Conservation (phyloP, 2,888 invertebrate species). For the Leucophenga maculata region DNA sequence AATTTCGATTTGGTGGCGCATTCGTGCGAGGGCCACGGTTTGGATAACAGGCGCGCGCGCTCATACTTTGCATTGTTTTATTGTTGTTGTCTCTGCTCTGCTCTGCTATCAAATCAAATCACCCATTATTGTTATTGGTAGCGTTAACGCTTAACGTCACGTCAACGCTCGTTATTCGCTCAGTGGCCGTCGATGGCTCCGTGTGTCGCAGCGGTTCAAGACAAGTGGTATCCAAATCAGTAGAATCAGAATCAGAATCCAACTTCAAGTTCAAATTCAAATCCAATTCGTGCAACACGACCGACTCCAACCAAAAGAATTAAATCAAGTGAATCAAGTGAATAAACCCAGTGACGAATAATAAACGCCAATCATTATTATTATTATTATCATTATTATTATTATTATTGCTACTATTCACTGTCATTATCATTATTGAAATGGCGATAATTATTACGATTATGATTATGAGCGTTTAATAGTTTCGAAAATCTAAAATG, state of each 20-base stretch:
- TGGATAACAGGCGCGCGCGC: conserved; percentile 72
- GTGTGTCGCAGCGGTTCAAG: too few relatives aligned
- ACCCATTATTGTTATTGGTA: conserved; percentile 68
- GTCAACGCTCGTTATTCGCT: background rate
- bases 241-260: too few relatives aligned
- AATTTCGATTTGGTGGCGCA: conserved; percentile 72
- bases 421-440: too few relatives aligned
- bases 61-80: conserved; percentile 65
- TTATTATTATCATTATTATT: conserved; percentile 49
- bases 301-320: too few relatives aligned
- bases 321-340: too few relatives aligned
- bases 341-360: too few relatives aligned
- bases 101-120: conserved; percentile 49
- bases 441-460: conserved; percentile 49
- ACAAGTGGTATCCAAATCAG: too few relatives aligned
- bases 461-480: conserved; percentile 37
- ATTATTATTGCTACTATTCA: conserved; percentile 34
- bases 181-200: background rate
- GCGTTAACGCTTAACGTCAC: conserved; percentile 35
- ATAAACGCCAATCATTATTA: background rate
- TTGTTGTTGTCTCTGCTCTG: conserved; percentile 49
- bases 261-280: too few relatives aligned
- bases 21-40: conserved; percentile 73
- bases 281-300: too few relatives aligned
- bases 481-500: conserved; percentile 28